phyloP scores from a whole-genome alignment of 2,888 invertebrate genomes.

The Euplagia quadripunctaria region DNA sequence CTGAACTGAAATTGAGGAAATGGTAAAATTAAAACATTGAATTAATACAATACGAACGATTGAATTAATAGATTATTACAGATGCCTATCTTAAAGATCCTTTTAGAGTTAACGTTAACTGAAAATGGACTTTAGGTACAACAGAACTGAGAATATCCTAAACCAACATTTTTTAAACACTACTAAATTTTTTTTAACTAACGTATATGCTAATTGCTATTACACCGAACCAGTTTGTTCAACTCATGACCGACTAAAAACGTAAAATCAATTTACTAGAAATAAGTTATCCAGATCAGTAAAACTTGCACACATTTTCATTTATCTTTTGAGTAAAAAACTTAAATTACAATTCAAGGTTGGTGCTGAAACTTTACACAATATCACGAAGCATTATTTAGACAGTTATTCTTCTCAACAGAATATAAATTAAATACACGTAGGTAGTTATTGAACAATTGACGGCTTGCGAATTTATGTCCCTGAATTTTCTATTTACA shows the following conservation, averaged over 20 bases:
- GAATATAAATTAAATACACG: slow-evolving; percentile 32
- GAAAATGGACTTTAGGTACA: slow-evolving; percentile 14
- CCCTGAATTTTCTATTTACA: slow-evolving; percentile 25
- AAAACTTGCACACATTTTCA: slow-evolving; percentile 62
- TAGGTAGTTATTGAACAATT: slow-evolving; percentile 37
- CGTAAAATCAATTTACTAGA: slow-evolving; percentile 41
- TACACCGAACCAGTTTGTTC: slow-evolving; percentile 46
- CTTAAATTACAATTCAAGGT: slow-evolving; percentile 35
- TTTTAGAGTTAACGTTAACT: slow-evolving; percentile 22
- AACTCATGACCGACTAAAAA: slow-evolving; percentile 48
- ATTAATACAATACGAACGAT: slow-evolving; percentile 17
- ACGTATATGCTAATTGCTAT: slow-evolving; percentile 25
- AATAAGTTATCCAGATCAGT: slow-evolving; percentile 30
- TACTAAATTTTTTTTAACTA: slow-evolving; percentile 24
- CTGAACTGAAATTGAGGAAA: slow-evolving; percentile 39
- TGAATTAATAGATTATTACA: slow-evolving; percentile 9
- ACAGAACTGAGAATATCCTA: neutral
- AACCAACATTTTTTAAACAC: slow-evolving; percentile 30
- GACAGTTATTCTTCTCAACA: slow-evolving; percentile 1
- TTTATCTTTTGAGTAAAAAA: slow-evolving; percentile 41
- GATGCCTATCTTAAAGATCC: slow-evolving; percentile 29
- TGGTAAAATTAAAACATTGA: slow-evolving; percentile 38
- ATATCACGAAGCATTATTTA: neutral
- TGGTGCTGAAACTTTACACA: slow-evolving; percentile 27
- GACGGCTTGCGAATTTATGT: slow-evolving; percentile 26